Evolutionary conservation across 2,113 vertebrate species (phyloP).

Genomic region (Campylorhamphus procurvoides): DNA sequence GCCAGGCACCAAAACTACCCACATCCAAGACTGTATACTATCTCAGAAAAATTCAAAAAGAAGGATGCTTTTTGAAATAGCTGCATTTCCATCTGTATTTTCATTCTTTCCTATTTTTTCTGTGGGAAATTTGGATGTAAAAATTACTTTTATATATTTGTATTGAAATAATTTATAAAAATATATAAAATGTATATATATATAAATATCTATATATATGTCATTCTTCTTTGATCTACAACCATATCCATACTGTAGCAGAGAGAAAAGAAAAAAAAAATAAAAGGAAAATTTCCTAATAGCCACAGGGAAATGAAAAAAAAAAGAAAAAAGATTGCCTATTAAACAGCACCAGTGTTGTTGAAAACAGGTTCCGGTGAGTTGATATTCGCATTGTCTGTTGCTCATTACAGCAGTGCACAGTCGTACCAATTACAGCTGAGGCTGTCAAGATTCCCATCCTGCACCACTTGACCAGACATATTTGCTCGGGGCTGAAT

Average conservation of each 20-base stretch:
- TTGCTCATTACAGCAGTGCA: neutral
- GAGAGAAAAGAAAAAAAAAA: neutral
- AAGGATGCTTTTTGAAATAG: neutral
- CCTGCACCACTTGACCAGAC: neutral
- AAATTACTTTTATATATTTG: neutral
- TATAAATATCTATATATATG: neutral
- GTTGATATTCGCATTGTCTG: neutral
- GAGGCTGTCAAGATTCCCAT: neutral
- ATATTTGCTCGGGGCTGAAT: neutral
- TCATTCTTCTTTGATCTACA: neutral
- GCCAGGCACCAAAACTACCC: neutral
- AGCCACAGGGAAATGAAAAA: neutral
- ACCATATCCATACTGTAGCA: neutral
- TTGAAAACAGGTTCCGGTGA: neutral
- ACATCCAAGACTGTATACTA: neutral
- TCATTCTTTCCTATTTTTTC: neutral
- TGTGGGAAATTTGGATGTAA: neutral
- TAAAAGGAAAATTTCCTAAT: neutral
- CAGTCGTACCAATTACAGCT: neutral
- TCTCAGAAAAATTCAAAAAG: neutral
- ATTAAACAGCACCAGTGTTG: neutral
- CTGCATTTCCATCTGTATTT: neutral
- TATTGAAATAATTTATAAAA: neutral
- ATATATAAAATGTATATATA: neutral
- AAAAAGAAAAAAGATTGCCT: neutral